These are phyloP conservation scores for Coleophora flavipennella DNA, from an alignment of 2,888 invertebrate species.

Conservation along the genomic window DNA sequence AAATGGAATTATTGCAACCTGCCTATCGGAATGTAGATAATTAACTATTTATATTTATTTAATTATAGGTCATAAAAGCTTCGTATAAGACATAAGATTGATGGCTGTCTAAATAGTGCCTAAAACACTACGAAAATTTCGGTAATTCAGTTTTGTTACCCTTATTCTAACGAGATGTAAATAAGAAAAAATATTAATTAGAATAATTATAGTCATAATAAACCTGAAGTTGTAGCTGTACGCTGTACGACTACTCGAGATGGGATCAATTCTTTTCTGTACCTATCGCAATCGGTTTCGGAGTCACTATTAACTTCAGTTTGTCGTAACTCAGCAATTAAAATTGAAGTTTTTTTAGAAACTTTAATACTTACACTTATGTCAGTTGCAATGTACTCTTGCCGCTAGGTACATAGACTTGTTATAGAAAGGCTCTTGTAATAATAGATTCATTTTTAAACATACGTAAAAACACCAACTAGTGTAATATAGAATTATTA, in stretches of 20 bases:
- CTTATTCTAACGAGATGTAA: constrained; percentile 49
- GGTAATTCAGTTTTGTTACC: constrained; percentile 67
- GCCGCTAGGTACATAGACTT: too few species aligned
- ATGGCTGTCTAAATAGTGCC: constrained; percentile 74
- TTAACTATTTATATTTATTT: constrained; percentile 55
- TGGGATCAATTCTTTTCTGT: constrained; percentile 59
- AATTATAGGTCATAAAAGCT: constrained; percentile 49
- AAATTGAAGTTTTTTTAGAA: too few species aligned
- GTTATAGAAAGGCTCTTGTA: too few species aligned
- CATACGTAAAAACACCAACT: constrained; percentile 50
- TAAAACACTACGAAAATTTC: constrained; percentile 72
- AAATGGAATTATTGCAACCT: constrained; percentile 26
- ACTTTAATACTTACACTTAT: too few species aligned
- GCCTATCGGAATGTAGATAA: constrained; percentile 68
- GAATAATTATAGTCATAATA: constrained; percentile 45
- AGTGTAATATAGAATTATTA: constrained; percentile 35
- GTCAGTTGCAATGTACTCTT: too few species aligned
- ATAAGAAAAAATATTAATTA: constrained; percentile 44
- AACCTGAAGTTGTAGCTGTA: constrained; percentile 46
- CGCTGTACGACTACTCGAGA: constrained; percentile 33
- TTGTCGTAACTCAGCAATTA: too few species aligned
- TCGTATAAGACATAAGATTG: constrained; percentile 70
- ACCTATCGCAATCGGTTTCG: too few species aligned
- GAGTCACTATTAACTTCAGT: too few species aligned
- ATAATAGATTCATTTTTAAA: too few species aligned